phyloP scores from a whole-genome alignment of 2,113 vertebrate genomes.

The mouse (Mus musculus) region DNA sequence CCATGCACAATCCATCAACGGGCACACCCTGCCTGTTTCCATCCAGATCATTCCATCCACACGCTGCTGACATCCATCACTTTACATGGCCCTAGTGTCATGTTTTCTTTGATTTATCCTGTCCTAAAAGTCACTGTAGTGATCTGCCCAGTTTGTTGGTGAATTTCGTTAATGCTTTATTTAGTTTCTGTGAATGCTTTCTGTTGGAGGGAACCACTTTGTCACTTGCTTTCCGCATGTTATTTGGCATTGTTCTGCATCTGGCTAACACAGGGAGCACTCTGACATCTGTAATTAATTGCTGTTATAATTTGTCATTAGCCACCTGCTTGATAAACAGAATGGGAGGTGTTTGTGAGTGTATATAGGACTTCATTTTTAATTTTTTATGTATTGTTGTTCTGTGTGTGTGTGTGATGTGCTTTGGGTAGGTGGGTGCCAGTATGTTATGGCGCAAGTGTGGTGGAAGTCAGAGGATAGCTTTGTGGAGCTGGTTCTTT shows the following conservation, averaged over 20 bases:
- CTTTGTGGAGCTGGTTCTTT: neutral
- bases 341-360: slow-evolving; percentile 30
- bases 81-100: neutral
- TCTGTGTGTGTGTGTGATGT: neutral
- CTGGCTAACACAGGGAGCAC: neutral
- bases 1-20: neutral
- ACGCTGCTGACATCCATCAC: neutral
- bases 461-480: neutral
- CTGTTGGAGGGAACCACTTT: neutral
- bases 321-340: slow-evolving; percentile 23
- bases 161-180: neutral
- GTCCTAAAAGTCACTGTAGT: slow-evolving; percentile 26
- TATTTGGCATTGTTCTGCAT: slow-evolving; percentile 51
- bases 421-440: neutral
- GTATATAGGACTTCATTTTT: slow-evolving; percentile 35
- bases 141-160: slow-evolving; percentile 25
- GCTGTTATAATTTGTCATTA: slow-evolving; percentile 47
- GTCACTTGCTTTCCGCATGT: slow-evolving; percentile 9
- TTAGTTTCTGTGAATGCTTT: neutral
- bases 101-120: neutral
- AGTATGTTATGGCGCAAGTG: neutral
- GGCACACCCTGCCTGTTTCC: neutral
- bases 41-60: neutral
- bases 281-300: slow-evolving; percentile 61
- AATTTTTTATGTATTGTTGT: neutral